Base-by-base conservation (phyloP, 2,888 invertebrate species). In the Heliconius cydno region DNA sequence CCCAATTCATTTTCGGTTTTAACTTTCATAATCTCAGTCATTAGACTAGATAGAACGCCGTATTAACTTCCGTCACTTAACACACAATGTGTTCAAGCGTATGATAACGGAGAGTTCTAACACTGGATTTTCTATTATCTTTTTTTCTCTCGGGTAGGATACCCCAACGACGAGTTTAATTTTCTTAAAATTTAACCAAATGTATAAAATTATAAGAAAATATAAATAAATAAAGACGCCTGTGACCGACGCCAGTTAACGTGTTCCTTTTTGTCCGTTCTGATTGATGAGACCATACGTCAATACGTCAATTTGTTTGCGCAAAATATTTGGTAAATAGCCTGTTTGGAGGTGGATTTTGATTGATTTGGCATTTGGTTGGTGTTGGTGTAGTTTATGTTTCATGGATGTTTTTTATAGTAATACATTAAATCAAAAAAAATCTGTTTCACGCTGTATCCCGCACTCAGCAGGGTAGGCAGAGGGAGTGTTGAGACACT, bases 261-360 rank as follows among this genome's bases (percentile, higher is more conserved):
- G 77, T 83, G 82, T 82, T 82, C 82, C 85, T 85, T 86, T 86
- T 85, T 84, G 88, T 88, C 86, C 88, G 88, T 87, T 89, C 86
- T 90, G 91, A 91, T 90, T 87, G 89, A 91, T 90, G 85, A 84
- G 82, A 85, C 83, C 86, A 89, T 88, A 86, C 88, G 85, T 90
- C 77, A 81, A 86, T 85, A 84, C 77, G 83, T 85, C 86, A 80
- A 83, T 80, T 78, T 79, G 67, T 77, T 81, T 80, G 66, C 65
- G 81, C 67, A 76, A 68, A 83, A 85, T 82, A 81, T 79, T 78
- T 78, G 28, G 78, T 79, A n/a, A 74, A 75, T 52, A 60, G 67
- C 30, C 46, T 74, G 41, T 68, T 46, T 38, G 74, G 30, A 52
- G 73, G 65, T 52, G 38, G 66, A n/a, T 28, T 65, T 65, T 75